Percentiles rank a stretch among this genome's conserved stretches.
Evolutionary conservation across 2,113 vertebrate genomes (phyloP).

Genomic region (human): DNA sequence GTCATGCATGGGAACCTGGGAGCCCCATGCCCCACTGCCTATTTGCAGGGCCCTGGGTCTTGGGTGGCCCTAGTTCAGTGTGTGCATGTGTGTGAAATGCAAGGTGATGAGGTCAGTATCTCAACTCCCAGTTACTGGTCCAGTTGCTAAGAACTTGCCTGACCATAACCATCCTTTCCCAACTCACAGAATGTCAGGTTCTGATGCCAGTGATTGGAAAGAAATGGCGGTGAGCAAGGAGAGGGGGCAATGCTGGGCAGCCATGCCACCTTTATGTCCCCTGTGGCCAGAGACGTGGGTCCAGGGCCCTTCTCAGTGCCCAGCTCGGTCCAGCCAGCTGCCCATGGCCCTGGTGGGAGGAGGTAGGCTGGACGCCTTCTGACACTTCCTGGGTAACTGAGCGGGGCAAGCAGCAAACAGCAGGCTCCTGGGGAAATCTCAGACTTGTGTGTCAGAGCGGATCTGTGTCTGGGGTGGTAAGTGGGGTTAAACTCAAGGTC

Average conservation of each 20-base stretch:
- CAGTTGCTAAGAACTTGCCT: background rate
- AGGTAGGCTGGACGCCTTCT: slow-evolving; percentile 10
- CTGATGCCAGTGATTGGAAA: background rate
- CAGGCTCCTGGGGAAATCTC: slow-evolving; percentile 55
- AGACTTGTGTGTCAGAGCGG: slow-evolving; percentile 78
- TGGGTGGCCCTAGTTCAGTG: background rate
- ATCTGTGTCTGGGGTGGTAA: slow-evolving; percentile 80
- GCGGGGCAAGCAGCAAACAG: background rate
- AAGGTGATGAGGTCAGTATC: background rate
- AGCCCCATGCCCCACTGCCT: background rate
- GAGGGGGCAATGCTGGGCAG: background rate
- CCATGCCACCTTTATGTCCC: background rate
- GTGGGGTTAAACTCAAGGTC: slow-evolving; percentile 87
- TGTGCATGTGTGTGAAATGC: background rate
- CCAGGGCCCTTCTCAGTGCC: background rate
- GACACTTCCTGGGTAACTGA: slow-evolving; percentile 39
- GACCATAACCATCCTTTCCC: background rate
- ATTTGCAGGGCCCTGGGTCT: background rate
- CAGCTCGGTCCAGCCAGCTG: background rate
- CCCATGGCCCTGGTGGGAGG: slow-evolving; percentile 2
- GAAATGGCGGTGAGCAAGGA: background rate
- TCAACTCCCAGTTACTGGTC: background rate
- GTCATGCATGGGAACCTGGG: accelerated
- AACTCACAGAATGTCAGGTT: background rate
- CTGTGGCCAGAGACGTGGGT: background rate